Conservation (phyloP, 2,113 vertebrate species). For the Pedionomus torquatus region DNA sequence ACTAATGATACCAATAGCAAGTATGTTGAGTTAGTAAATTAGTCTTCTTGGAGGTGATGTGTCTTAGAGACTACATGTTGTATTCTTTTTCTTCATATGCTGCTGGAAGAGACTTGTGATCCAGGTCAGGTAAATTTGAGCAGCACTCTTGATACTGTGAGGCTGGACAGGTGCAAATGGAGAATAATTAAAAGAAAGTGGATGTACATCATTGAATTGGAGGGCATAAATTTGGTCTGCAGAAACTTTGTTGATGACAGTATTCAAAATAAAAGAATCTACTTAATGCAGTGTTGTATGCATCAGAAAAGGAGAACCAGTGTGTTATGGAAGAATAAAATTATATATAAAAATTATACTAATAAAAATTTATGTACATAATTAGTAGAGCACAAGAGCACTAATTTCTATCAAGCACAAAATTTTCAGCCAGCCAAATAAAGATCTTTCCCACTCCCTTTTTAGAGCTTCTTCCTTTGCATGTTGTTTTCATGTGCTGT, state of each 20-base stretch:
- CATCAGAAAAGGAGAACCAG: neutral
- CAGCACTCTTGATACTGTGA: neutral
- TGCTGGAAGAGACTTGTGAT: neutral
- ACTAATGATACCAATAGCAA: neutral
- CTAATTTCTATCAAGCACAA: neutral
- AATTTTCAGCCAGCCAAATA: neutral
- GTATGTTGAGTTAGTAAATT: neutral
- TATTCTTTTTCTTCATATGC: neutral
- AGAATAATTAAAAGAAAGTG: neutral
- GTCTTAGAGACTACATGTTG: neutral
- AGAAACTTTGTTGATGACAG: neutral
- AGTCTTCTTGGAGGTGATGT: neutral
- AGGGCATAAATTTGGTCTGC: neutral
- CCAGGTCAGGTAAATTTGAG: neutral
- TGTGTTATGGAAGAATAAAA: neutral
- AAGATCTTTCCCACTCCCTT: neutral
- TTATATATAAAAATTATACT: too few relatives aligned
- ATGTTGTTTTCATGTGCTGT: rapidly evolving
- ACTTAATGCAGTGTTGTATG: neutral
- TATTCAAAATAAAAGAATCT: neutral
- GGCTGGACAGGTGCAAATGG: neutral
- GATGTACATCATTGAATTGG: neutral
- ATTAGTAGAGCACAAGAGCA: neutral
- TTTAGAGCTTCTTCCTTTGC: neutral
- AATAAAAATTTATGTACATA: too few relatives aligned